Percentiles rank a stretch among this genome's conserved stretches.
Conservation (phyloP, 2,797 vertebrate genomes). For the Coracias cyanogaster region DNA sequence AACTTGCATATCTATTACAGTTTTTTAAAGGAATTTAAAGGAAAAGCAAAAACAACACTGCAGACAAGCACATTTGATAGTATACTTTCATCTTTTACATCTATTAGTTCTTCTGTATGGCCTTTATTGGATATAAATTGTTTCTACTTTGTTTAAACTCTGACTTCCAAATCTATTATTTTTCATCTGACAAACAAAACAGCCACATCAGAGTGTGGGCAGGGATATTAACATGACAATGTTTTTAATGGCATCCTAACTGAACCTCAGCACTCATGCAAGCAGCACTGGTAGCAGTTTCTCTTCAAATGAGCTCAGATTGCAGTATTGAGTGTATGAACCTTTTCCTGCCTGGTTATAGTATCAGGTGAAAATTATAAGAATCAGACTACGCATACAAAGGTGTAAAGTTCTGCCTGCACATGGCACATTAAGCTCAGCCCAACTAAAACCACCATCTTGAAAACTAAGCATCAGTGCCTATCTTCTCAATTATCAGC, state of each 20-base stretch:
- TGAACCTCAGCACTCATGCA: neutral
- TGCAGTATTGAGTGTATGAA: fast-evolving
- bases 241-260: neutral
- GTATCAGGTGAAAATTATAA: neutral
- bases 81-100: neutral
- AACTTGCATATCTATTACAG: neutral
- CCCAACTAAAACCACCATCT: neutral
- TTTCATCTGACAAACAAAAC: neutral
- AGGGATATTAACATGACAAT: neutral
- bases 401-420: neutral
- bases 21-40: neutral
- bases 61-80: neutral
- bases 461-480: neutral
- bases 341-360: neutral
- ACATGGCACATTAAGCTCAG: fast-evolving
- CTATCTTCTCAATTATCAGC: neutral
- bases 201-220: neutral
- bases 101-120: neutral
- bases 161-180: neutral
- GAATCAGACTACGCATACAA: neutral
- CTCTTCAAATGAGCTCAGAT: neutral
- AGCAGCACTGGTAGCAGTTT: neutral
- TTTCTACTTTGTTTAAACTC: neutral
- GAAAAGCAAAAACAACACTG: neutral
- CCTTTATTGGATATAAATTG: neutral